These are phyloP conservation scores for Oncorhynchus nerka DNA, from an alignment of 2,113 vertebrate genomes.

Conservation along the genomic window DNA sequence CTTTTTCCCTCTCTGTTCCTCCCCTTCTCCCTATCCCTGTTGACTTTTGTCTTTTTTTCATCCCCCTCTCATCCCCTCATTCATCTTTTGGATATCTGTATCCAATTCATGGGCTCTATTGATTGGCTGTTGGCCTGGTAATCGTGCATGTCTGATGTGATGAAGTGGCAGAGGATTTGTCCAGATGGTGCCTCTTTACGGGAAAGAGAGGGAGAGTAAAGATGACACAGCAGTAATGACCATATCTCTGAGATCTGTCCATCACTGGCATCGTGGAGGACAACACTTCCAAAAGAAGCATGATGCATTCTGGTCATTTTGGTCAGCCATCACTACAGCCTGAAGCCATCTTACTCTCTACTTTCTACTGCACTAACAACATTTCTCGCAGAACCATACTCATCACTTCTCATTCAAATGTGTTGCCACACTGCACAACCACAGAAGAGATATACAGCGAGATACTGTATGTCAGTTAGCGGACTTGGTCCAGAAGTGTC, in stretches of 20 bases:
- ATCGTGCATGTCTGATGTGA: not conserved
- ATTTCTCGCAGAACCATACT: too few relatives aligned
- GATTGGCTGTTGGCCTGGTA: not conserved
- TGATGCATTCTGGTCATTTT: not conserved
- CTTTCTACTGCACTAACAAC: too few relatives aligned
- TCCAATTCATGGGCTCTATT: constrained; percentile 3
- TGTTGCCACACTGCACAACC: not conserved
- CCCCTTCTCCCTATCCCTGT: constrained; percentile 10
- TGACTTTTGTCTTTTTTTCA: not conserved
- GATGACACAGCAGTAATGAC: not conserved
- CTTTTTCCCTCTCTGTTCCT: not conserved
- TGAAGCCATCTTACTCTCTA: too few relatives aligned
- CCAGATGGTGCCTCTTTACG: not conserved
- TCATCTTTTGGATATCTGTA: not conserved
- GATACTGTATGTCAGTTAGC: not conserved
- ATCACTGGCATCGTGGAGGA: not conserved
- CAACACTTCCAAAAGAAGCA: not conserved
- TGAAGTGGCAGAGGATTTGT: not conserved
- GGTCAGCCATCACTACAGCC: too few relatives aligned
- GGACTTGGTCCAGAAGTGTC: not conserved
- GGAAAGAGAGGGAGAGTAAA: not conserved
- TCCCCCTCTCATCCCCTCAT: not conserved
- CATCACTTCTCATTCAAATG: not conserved
- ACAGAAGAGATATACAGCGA: not conserved
- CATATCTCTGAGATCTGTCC: not conserved